Base-by-base conservation (phyloP, 2,797 vertebrate genomes). In the Alectoris magna region DNA sequence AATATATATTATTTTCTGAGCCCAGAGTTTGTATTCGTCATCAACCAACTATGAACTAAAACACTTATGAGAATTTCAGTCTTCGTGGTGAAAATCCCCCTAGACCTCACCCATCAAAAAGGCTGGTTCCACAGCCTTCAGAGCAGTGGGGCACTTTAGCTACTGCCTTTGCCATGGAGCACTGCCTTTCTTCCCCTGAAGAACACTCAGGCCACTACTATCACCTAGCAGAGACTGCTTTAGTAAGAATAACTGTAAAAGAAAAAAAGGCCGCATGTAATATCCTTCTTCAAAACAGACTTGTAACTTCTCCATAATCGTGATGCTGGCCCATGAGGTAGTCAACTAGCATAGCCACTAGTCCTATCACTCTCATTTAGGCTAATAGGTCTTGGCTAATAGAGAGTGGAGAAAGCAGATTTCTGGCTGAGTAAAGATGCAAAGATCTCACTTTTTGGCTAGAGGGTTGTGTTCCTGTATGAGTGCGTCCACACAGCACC, bases 1-100 rank as follows among this genome's bases (percentile, higher is more conserved):
- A 94, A 84, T 73, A 67, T 36, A 39, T 78, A 48, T 70, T 96
- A 84, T 71, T 95, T 88, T 90, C 74, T 84, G 64, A 91, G 43
- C 60, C 46, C 46, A 66, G 62, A 34, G 24, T 92, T 90, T 91
- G 64, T 58, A 34, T 83, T 92, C 84, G 51, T 88, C 74, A 90
- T 88, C 71, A 77, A 36, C 48, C 51, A 48, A 67, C 63, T 58
- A 46, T 36, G n/a, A 90, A 84, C 44, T 44, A 74, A 79, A 93
- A 79, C 17, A n/a, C 12, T 90, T 34, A 26, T 29, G 41, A 87
- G 60, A 93, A 48, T 14, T 66, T 49, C 34, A 76, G 15, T 4
- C 12, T 74, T 93, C 23, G 36, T 74, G 9, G n/a, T 75, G 81
- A 91, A 74, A 76, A 34, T 63, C 10, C 11, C 26, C 7, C 8